Evolutionary conservation across 2,888 invertebrate species (phyloP), one percentile per base, ranked within the genome.

Genomic region (Halictus ligatus): DNA sequence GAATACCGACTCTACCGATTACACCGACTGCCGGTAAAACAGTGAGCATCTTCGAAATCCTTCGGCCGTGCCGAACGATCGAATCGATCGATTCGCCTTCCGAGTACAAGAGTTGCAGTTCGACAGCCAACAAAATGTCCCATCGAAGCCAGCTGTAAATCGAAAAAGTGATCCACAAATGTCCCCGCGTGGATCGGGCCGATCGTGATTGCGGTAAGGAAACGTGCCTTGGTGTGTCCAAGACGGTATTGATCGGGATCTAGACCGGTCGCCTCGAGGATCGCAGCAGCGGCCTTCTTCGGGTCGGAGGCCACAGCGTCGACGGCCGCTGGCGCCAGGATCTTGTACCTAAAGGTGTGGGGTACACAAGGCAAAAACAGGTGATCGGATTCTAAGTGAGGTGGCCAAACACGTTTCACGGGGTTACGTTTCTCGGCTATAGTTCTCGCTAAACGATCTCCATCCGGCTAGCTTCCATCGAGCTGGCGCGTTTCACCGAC

Each of bases 141-240:
- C 5, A n/a, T 18, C 13, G 29, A 84, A 84, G 73, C 83, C 58
- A 35, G 76, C 76, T 82, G 58, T 50, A 72, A 73, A n/a, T 25
- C 7, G n/a, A 25, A 25, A 78, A 75, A 21, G 12, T 48, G 48
- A 67, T 74, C 67, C 40, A 75, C 18, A 80, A 77, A n/a, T 29
- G 58, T 75, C 35, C 58, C 58, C 50, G 78, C 12, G n/a, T 13
- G 46, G 12, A 35, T 67, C 75, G 75, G 73, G 72, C 48, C 15
- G 54, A 15, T 25, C 58, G 67, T 15, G 69, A 50, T 79, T 82
- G 88, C 83, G 84, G 29, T 50, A 18, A 75, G 67, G 89, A 91
- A 94, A 97, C 98, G 97, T 98, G 99, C 99, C 98, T 99, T 99
- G 96, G 99, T 99, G 96, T 98, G 98, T 97, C 99, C 99, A 96